Conservation (phyloP, 2,113 vertebrate genomes). For the Talpa occidentalis region DNA sequence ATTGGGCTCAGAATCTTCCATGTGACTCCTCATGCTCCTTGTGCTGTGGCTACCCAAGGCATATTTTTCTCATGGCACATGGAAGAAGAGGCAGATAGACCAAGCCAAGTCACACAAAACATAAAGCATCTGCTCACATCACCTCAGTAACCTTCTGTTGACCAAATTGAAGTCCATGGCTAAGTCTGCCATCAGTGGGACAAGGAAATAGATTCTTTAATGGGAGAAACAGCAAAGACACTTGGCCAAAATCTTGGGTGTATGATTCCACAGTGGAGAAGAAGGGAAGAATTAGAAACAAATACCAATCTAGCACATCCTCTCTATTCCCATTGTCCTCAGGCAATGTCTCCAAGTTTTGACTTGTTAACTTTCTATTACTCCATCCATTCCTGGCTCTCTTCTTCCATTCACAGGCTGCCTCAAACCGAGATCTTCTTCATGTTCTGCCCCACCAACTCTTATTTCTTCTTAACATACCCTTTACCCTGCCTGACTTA, state of each 20-base stretch:
- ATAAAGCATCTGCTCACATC: conserved; percentile 4
- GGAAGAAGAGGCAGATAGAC: background rate
- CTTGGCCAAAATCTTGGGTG: background rate
- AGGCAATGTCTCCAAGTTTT: background rate
- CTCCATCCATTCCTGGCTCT: background rate
- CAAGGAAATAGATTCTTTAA: background rate
- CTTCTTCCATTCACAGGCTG: background rate
- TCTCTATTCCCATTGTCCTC: background rate
- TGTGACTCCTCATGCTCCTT: background rate
- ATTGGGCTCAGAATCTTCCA: background rate
- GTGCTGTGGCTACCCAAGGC: background rate
- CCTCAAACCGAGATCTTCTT: background rate
- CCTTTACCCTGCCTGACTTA: background rate
- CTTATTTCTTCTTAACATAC: background rate
- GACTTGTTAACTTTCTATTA: background rate
- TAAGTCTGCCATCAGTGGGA: background rate
- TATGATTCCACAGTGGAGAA: background rate
- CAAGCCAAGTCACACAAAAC: background rate
- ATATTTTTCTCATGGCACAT: background rate
- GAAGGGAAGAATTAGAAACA: background rate
- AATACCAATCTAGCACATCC: background rate
- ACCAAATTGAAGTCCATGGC: background rate
- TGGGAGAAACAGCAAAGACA: background rate
- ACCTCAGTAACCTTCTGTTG: background rate
- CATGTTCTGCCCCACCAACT: background rate